Conservation (phyloP, 2,888 invertebrate species). For the Sphaeridia pumilis region DNA sequence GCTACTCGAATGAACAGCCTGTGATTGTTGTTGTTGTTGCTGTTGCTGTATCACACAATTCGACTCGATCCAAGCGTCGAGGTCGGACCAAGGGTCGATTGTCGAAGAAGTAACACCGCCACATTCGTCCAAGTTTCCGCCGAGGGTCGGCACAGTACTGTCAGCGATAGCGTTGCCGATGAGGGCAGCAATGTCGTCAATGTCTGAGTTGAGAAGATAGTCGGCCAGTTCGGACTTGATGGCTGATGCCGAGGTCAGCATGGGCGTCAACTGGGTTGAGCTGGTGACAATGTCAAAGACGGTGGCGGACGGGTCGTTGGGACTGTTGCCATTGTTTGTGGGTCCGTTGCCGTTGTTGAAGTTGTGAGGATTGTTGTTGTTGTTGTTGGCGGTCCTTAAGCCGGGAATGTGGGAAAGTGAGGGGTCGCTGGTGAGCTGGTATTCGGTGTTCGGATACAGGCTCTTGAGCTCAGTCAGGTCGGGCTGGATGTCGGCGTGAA, state of each 20-base stretch:
- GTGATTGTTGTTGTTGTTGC: no score
- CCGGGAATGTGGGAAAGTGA: slow-evolving; percentile 34
- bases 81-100: slow-evolving; percentile 68
- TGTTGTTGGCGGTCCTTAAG: no score
- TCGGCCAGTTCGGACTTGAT: slow-evolving; percentile 35
- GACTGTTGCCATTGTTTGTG: slow-evolving; percentile 19
- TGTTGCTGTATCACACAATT: slow-evolving; percentile 47
- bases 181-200: slow-evolving; percentile 38
- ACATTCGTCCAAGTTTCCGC: slow-evolving; percentile 49
- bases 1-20: slow-evolving; percentile 9
- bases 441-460: slow-evolving; percentile 53
- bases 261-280: slow-evolving; percentile 26
- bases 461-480: slow-evolving; percentile 59
- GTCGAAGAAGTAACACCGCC: slow-evolving; percentile 35
- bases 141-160: slow-evolving; percentile 64
- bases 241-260: slow-evolving; percentile 25
- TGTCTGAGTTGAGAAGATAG: slow-evolving; percentile 36
- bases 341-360: slow-evolving; percentile 26
- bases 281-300: slow-evolving; percentile 27
- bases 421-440: slow-evolving; percentile 31
- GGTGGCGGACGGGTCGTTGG: slow-evolving; percentile 14
- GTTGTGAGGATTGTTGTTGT: slow-evolving; percentile 1
- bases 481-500: slow-evolving; percentile 13
- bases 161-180: slow-evolving; percentile 74
- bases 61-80: slow-evolving; percentile 75